A percentile compares a stretch with the other conserved stretches of the same genome.
Conservation (phyloP, 2,888 invertebrate genomes). For the Aporophyla nigra region DNA sequence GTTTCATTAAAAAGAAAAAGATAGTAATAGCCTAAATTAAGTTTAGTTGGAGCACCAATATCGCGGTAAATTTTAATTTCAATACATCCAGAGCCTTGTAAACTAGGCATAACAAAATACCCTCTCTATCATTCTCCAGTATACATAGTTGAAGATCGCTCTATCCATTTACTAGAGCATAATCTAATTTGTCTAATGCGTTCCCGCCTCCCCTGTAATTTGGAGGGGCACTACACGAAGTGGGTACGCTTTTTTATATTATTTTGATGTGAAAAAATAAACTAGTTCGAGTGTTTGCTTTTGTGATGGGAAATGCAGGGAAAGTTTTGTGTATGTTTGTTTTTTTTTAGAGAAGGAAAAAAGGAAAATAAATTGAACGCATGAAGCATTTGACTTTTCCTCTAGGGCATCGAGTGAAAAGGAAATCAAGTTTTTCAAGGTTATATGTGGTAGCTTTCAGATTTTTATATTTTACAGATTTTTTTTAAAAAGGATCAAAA, state of each 20-base stretch:
- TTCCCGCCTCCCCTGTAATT: constrained; percentile 55
- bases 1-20: too few relatives aligned
- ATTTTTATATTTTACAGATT: constrained; percentile 52
- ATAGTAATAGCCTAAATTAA: too few relatives aligned
- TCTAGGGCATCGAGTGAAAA: neutral
- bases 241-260: constrained; percentile 52
- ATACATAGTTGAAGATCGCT: constrained; percentile 22
- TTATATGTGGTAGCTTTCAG: neutral
- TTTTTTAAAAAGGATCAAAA: too few relatives aligned
- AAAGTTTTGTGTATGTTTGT: neutral
- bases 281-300: constrained; percentile 53
- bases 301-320: constrained; percentile 36
- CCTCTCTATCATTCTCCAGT: neutral
- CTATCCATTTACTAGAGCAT: constrained; percentile 55
- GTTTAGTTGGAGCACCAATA: too few relatives aligned
- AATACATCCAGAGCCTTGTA: neutral
- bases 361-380: neutral
- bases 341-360: neutral
- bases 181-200: constrained; percentile 72
- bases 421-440: neutral
- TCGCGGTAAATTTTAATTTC: neutral
- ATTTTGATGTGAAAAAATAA: constrained; percentile 48
- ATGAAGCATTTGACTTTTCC: neutral
- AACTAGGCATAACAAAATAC: neutral
- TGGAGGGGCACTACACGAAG: constrained; percentile 29